phyloP scores from a whole-genome alignment of 2,797 vertebrate species.

The Huso huso region DNA sequence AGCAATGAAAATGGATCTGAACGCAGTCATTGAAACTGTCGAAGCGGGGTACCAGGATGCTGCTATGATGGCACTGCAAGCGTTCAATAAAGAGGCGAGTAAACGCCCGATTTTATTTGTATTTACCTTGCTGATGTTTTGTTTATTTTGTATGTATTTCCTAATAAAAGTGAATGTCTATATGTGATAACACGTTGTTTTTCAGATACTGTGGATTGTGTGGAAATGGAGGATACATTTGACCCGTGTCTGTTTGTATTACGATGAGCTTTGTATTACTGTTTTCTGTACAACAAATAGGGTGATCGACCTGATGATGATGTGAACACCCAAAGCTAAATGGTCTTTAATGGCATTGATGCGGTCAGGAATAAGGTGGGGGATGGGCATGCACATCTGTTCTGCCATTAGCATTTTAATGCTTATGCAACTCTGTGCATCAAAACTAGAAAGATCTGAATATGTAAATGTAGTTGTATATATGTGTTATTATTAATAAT shows the following conservation, averaged over 20 bases:
- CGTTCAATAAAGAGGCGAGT: constrained; percentile 75
- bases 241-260: not conserved
- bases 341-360: not conserved
- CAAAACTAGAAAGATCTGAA: too few relatives aligned
- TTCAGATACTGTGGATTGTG: constrained; percentile 4
- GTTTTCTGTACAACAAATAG: not conserved
- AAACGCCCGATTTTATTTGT: too few relatives aligned
- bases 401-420: too few relatives aligned
- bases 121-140: not conserved
- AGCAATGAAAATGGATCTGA: constrained; percentile 65
- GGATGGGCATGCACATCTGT: too few relatives aligned
- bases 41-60: constrained; percentile 70
- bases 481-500: too few relatives aligned
- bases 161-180: too few relatives aligned
- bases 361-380: not conserved
- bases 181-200: not conserved
- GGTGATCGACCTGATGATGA: not conserved
- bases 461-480: too few relatives aligned
- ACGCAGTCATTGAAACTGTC: constrained; percentile 62
- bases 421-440: too few relatives aligned
- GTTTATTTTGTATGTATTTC: not conserved
- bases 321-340: not conserved
- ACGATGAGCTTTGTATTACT: not conserved
- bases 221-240: not conserved
- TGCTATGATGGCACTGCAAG: constrained; percentile 61